phyloP scores from a whole-genome alignment of 2,113 vertebrate species.

The Astatotilapia flaviijosephi region DNA sequence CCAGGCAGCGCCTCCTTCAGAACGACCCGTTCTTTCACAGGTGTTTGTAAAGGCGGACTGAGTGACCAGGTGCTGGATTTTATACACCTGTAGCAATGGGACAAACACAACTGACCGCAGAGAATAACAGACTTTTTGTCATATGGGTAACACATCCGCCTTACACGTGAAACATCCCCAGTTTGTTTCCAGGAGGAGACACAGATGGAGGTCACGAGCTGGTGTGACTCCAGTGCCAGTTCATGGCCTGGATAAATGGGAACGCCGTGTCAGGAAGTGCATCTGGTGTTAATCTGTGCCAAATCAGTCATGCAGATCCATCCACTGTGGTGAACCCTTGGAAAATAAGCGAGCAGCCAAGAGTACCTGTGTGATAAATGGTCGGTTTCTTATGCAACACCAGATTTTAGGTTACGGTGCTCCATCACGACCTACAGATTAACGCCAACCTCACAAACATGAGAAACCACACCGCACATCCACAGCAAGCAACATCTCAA shows the following conservation, averaged over 20 bases:
- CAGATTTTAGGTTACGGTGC: not conserved
- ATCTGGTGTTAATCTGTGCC: not conserved
- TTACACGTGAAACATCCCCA: not conserved
- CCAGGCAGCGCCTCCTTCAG: not conserved
- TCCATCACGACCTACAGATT: not conserved
- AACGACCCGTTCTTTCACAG: not conserved
- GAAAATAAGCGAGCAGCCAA: not conserved
- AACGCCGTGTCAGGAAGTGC: not conserved
- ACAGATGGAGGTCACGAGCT: not conserved
- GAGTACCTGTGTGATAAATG: not conserved
- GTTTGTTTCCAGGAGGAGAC: not conserved
- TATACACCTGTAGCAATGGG: not conserved
- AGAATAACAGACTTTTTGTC: not conserved
- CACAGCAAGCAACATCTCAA: not conserved
- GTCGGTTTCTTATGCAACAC: not conserved
- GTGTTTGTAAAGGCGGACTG: not conserved
- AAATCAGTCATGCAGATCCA: not conserved
- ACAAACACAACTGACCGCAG: accelerated
- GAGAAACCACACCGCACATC: not conserved
- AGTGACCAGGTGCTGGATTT: not conserved
- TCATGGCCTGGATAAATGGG: not conserved
- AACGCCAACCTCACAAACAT: not conserved
- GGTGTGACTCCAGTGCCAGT: not conserved
- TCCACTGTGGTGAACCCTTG: not conserved
- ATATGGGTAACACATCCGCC: not conserved